phyloP scores from a whole-genome alignment of 1,140 invertebrate genomes.

The Cydia splendana region DNA sequence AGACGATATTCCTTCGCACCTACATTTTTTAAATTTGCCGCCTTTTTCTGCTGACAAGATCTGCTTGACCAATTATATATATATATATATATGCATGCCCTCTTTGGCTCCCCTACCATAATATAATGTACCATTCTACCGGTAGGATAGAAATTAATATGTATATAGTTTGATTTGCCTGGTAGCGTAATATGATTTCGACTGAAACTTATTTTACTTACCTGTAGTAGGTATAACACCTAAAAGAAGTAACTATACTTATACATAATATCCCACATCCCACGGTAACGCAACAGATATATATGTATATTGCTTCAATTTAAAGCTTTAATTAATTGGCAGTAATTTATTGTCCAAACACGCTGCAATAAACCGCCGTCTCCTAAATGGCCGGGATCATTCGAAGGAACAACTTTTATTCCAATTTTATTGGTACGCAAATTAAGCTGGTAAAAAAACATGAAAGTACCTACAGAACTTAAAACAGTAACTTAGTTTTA shows the following conservation, averaged over 20 bases:
- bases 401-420: constrained; percentile 14
- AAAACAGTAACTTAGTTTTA: too few relatives aligned
- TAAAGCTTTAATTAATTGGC: constrained; percentile 23
- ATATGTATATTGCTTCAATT: background rate
- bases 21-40: too few relatives aligned
- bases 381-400: constrained; percentile 7
- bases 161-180: too few relatives aligned
- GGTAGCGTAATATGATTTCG: too few relatives aligned
- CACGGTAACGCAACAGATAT: background rate
- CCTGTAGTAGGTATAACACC: background rate
- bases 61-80: too few relatives aligned
- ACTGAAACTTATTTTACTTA: too few relatives aligned
- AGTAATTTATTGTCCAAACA: constrained; percentile 32
- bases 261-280: background rate
- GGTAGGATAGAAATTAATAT: too few relatives aligned
- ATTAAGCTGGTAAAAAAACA: constrained; percentile 24
- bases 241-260: background rate
- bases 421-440: constrained; percentile 20
- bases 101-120: too few relatives aligned
- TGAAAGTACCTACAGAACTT: background rate
- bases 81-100: too few relatives aligned
- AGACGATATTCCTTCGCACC: too few relatives aligned
- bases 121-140: too few relatives aligned
- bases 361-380: constrained; percentile 5
- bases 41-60: too few relatives aligned